These are phyloP conservation scores for Bombus confusus DNA, from an alignment of 1,140 invertebrate genomes.

Conservation along the genomic window DNA sequence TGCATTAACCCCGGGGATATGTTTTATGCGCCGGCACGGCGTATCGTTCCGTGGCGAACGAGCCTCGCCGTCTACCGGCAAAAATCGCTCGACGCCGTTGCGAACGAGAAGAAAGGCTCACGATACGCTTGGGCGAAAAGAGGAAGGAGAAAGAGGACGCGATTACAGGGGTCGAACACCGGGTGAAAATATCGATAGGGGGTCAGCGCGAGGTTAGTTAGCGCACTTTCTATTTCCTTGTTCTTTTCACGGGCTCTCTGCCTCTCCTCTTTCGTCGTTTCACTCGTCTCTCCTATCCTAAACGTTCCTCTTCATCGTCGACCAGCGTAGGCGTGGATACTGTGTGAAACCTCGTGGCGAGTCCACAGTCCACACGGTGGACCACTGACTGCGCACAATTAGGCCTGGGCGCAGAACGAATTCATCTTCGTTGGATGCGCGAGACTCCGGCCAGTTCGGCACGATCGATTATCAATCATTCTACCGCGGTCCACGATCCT, in stretches of 20 bases:
- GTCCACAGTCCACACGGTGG: slow-evolving; percentile 51
- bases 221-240: slow-evolving; percentile 60
- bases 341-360: slow-evolving; percentile 43
- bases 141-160: slow-evolving; percentile 32
- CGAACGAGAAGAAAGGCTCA: not conserved
- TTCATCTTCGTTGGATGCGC: slow-evolving; percentile 75
- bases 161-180: slow-evolving; percentile 57
- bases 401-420: slow-evolving; percentile 75
- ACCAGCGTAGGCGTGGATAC: slow-evolving; percentile 62
- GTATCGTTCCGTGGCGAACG: not conserved
- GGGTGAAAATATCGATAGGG: slow-evolving; percentile 70
- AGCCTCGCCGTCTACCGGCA: not conserved
- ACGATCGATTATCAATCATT: slow-evolving; percentile 77
- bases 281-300: not conserved
- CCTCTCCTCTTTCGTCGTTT: not conserved
- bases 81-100: slow-evolving; percentile 16
- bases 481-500: slow-evolving; percentile 53
- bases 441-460: slow-evolving; percentile 67
- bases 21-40: slow-evolving; percentile 53
- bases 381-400: slow-evolving; percentile 79
- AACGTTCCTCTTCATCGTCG: not conserved
- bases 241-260: slow-evolving; percentile 27
- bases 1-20: slow-evolving; percentile 65
- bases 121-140: not conserved
- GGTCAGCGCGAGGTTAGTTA: slow-evolving; percentile 69